Evolutionary conservation across 2,797 vertebrate species (phyloP), one percentile per base, ranked within the genome.

Genomic region (Paguma larvata): DNA sequence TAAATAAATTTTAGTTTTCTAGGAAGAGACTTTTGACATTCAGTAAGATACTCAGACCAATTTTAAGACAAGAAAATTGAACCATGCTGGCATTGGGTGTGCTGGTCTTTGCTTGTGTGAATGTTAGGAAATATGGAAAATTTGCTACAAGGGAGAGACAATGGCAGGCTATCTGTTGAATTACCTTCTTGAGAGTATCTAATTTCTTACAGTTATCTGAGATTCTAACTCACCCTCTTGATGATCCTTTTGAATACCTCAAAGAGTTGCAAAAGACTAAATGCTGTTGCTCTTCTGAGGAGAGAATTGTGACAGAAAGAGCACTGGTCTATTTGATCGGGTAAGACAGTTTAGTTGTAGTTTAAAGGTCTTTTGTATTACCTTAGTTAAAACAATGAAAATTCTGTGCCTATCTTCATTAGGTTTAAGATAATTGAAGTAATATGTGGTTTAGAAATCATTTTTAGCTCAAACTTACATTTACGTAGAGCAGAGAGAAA

Each of bases 201-300:
- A 21, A 72, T 95, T 95, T 85, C 88, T 89, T 96, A 77, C 11
- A 86, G 56, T 94, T 93, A 68, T 92, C 87, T 96, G n/a, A 87
- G 10, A 77, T 93, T 97, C 85, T 53, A 92, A 84, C 14, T 94
- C 94, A 85, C 1, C 46, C 44, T 73, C 53, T 82, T 48, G 15
- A 18, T 94, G 34, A 85, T 97, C 48, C 88, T 93, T 95, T 85
- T 77, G 67, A 67, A 68, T 94, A 89, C 12, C 21, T 86, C 15
- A 89, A 34, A 78, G 8, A 92, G n/a, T 85, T 92, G n/a, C 65
- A 75, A 59, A 92, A 85, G 91, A 92, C 19, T 93, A 51, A 93
- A 65, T 85, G 38, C 19, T 88, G 14, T 82, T 89, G 14, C 59
- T 89, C 27, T 94, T 87, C 15, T 46, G 46, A n/a, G 38, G 11